Percentiles rank a stretch among this genome's conserved stretches.
Evolutionary conservation across 2,797 vertebrate genomes (phyloP).

Genomic region (Pangasius mekongensis): DNA sequence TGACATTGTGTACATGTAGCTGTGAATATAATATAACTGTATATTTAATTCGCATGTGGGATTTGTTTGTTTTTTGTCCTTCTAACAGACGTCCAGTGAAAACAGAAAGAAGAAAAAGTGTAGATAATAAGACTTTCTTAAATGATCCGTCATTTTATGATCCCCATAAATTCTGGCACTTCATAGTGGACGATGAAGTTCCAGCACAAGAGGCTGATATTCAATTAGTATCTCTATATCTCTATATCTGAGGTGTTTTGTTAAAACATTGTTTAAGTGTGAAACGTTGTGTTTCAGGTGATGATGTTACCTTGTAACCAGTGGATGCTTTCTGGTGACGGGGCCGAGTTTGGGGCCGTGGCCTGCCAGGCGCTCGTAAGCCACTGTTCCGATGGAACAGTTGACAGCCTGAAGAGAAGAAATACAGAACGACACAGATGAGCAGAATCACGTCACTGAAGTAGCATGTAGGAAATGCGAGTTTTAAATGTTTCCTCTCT

Average conservation of each 20-base stretch:
- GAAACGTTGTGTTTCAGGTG: not conserved
- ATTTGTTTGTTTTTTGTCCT: not conserved
- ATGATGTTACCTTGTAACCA: slow-evolving; percentile 87
- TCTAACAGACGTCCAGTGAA: not conserved
- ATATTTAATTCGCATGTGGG: not conserved
- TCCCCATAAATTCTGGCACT: not conserved
- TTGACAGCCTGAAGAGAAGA: slow-evolving; percentile 79
- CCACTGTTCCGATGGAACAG: slow-evolving; percentile 86
- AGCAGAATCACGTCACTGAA: not conserved
- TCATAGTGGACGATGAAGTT: too few relatives aligned
- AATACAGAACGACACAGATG: not conserved
- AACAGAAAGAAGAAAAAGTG: not conserved
- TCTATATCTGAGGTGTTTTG: not conserved
- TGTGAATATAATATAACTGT: not conserved
- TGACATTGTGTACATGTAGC: not conserved
- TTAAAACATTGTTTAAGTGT: not conserved
- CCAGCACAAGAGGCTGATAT: not conserved
- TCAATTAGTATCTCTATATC: too few relatives aligned
- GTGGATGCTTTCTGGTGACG: slow-evolving; percentile 83
- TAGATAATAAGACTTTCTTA: not conserved
- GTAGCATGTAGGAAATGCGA: not conserved
- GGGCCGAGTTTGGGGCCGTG: slow-evolving; percentile 90
- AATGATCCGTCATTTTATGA: not conserved
- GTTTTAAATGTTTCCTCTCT: not conserved
- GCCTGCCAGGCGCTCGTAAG: slow-evolving; percentile 87